These are phyloP conservation scores for Piaya cayana DNA, from an alignment of 2,113 vertebrate species.

Conservation along the genomic window DNA sequence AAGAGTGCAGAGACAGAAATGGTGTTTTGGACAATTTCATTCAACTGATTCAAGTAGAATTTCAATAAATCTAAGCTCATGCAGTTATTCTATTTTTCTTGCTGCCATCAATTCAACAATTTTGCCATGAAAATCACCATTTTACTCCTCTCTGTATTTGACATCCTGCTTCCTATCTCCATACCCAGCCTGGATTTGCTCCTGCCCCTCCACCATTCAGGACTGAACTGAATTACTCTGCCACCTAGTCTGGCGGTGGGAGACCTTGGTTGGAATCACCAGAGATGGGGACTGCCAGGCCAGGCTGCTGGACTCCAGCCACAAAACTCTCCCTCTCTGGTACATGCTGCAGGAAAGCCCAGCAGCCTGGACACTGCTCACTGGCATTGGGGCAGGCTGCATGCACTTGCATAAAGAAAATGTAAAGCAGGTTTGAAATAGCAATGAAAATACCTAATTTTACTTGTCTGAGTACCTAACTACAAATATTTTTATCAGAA, in stretches of 20 bases:
- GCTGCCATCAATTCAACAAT: neutral
- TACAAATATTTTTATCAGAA: neutral
- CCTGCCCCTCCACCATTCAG: fast-evolving
- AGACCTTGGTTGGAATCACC: fast-evolving
- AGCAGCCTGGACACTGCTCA: neutral
- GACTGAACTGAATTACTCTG: neutral
- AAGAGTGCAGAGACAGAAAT: neutral
- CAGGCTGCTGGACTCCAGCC: neutral
- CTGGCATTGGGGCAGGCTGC: neutral
- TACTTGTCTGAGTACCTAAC: neutral
- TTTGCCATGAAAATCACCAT: neutral
- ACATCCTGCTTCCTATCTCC: neutral
- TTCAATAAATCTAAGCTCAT: neutral
- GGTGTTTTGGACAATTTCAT: neutral
- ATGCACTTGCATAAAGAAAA: neutral
- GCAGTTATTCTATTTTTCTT: neutral
- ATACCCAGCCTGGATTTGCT: neutral
- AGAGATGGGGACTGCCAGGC: neutral
- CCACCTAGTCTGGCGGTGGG: fast-evolving
- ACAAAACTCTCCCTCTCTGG: neutral
- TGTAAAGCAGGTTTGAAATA: neutral
- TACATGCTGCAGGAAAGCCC: neutral
- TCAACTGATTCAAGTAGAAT: neutral
- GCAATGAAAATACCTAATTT: neutral
- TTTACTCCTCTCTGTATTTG: neutral